Conservation (phyloP, 2,888 invertebrate genomes). For the Caenorhabditis sulstoni region DNA sequence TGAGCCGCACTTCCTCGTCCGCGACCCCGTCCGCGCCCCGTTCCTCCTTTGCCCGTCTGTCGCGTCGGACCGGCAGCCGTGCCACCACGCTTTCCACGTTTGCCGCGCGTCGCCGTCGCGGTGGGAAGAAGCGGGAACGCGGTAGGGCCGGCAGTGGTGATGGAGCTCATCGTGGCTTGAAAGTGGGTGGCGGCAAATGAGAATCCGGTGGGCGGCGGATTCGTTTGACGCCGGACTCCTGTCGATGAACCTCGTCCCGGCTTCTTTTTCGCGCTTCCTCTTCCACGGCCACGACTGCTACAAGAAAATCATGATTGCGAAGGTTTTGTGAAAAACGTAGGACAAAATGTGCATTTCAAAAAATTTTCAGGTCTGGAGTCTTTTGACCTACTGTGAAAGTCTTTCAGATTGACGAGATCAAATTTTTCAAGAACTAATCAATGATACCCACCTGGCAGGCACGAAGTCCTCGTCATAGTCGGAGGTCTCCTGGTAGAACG, state of each 20-base stretch:
- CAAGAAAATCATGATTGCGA: conserved; percentile 1
- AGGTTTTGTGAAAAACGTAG: too few species aligned
- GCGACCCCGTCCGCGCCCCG: conserved; percentile 59
- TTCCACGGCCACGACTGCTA: conserved; percentile 54
- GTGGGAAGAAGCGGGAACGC: too few species aligned
- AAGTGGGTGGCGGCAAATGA: conserved; percentile 56
- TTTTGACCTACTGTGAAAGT: too few species aligned
- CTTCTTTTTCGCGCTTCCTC: conserved; percentile 69
- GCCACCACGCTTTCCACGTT: conserved; percentile 67
- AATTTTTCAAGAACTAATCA: neutral
- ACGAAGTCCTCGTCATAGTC: conserved; percentile 72
- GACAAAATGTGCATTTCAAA: too few species aligned
- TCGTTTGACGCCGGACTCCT: conserved; percentile 21
- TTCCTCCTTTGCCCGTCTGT: conserved; percentile 50
- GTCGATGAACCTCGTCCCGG: conserved; percentile 61
- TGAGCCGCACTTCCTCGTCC: conserved; percentile 47
- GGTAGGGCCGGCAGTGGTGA: conserved; percentile 5
- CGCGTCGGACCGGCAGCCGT: conserved; percentile 18
- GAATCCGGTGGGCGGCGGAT: conserved; percentile 50
- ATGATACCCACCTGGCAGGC: conserved; percentile 42
- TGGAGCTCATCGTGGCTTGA: conserved; percentile 20
- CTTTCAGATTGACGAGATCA: too few species aligned
- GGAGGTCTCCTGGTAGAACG: conserved; percentile 63
- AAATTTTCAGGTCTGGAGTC: too few species aligned
- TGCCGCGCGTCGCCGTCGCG: conserved; percentile 54